Evolutionary conservation across 2,797 vertebrate species (phyloP).

Genomic region (Acestrorhynchus altus): DNA sequence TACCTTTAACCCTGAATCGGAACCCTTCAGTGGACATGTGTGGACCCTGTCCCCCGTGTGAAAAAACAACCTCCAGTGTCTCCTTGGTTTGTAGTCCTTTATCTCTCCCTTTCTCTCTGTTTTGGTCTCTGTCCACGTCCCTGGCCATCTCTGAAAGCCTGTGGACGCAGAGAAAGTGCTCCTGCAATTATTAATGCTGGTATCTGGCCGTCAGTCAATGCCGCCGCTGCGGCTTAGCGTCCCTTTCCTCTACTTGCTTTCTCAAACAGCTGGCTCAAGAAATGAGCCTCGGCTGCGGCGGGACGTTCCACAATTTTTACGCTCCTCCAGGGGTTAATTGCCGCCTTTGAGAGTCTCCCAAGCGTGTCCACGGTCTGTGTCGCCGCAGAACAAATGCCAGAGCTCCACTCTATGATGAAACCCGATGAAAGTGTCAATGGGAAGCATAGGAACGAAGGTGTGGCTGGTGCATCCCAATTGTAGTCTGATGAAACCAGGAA

Average conservation of each 20-base stretch:
- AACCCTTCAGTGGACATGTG: background rate
- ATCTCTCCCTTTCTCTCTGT: background rate
- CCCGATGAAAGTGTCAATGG: background rate
- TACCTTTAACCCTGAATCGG: background rate
- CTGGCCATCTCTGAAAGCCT: too few species aligned
- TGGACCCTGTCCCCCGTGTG: too few species aligned
- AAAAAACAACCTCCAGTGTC: background rate
- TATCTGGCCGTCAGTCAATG: background rate
- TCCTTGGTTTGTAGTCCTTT: background rate
- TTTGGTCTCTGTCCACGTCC: too few species aligned
- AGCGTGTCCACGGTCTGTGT: background rate
- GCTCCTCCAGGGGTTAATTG: slow-evolving; percentile 24
- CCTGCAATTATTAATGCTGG: background rate
- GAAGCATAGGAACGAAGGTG: background rate
- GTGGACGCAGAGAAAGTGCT: too few species aligned
- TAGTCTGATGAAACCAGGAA: too few species aligned
- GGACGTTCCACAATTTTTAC: background rate
- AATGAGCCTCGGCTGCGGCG: background rate
- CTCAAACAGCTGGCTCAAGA: background rate
- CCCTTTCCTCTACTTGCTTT: background rate
- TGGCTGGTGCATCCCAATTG: too few species aligned
- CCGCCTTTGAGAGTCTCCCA: background rate
- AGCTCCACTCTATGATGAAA: background rate
- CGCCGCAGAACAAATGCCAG: background rate
- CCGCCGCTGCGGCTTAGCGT: background rate